A percentile compares a stretch with the other conserved stretches of the same genome.
Conservation (phyloP, 1,140 invertebrate genomes). For the Hetaerina americana region DNA sequence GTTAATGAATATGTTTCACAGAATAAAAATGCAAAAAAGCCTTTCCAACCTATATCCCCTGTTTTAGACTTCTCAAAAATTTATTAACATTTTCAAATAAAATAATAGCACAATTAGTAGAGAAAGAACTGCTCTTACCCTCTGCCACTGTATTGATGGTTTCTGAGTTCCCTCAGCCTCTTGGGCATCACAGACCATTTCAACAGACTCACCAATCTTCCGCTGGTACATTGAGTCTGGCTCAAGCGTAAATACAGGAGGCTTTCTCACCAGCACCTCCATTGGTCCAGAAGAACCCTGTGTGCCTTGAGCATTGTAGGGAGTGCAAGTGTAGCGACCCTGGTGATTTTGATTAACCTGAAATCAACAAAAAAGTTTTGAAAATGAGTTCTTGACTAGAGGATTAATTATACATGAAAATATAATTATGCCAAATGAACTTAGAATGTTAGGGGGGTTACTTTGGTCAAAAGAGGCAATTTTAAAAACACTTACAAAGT, state of each 20-base stretch:
- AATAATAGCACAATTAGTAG: too few species aligned
- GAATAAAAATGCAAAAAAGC: too few species aligned
- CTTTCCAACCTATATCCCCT: too few species aligned
- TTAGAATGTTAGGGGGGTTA: too few species aligned
- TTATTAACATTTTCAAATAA: too few species aligned
- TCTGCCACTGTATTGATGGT: conserved; percentile 79
- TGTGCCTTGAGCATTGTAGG: conserved; percentile 86
- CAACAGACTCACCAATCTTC: conserved; percentile 76
- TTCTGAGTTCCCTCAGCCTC: conserved; percentile 84
- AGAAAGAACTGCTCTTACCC: conserved; percentile 43
- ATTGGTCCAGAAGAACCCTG: conserved; percentile 84
- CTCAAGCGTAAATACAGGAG: conserved; percentile 69
- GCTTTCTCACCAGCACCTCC: conserved; percentile 91
- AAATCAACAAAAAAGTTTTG: conserved; percentile 5
- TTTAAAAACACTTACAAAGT: too few species aligned
- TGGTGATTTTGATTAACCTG: conserved; percentile 75
- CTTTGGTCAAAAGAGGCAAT: too few species aligned
- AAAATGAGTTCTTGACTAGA: too few species aligned
- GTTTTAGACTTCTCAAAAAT: too few species aligned
- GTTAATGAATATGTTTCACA: too few species aligned
- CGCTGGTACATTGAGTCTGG: conserved; percentile 76
- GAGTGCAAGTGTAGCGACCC: conserved; percentile 84
- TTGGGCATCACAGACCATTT: conserved; percentile 84
- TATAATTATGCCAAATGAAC: too few species aligned
- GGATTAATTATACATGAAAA: too few species aligned